Base-by-base conservation (phyloP, 2,113 vertebrate species). In the Prunella fulvescens region DNA sequence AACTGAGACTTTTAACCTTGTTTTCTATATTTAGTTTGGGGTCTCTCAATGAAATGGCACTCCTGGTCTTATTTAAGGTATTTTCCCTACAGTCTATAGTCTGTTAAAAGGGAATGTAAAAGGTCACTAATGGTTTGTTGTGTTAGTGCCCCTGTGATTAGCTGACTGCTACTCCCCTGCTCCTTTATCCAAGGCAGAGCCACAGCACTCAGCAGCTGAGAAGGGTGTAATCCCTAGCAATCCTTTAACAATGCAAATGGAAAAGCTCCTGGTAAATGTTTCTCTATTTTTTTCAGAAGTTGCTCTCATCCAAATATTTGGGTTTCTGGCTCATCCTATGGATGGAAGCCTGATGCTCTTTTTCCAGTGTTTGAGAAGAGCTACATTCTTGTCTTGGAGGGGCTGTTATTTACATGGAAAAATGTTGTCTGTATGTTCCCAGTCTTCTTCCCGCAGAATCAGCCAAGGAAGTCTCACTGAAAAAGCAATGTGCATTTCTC, bases 311-410 rank as follows among this genome's bases (percentile, higher is more conserved):
- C 90, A 92, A 88, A 86, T 86, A 81, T 74, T 92, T 65, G 51
- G 37, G 47, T 96, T 94, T 93, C 88, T 91, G 82, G 70, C 78
- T 94, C 44, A 48, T 95, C 35, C 44, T 84, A 29, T 69, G 78
- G 48, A 61, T 71, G 16, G 45, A 53, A 91, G 73, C 48, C 65
- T 81, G 70, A 67, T 61, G 65, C 39, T 85, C 26, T 66, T 62
- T 87, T 73, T 47, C 40, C 73, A 50, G 24, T 60, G 6, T 65
- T 71, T 80, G 45, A 69, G 65, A 81, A 60, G 23, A 86, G 44
- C 51, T 88, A 35, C 17, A 19, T 78, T 90, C 92, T 88, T 71
- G 47, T 64, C 62, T 90, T 70, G 82, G 58, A 92, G 74, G 11
- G 37, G 28, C 53, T 94, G 54, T 85, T 82, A 74, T 58, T 91